Conservation (phyloP, 1,140 invertebrate species). For the Orius laevigatus region DNA sequence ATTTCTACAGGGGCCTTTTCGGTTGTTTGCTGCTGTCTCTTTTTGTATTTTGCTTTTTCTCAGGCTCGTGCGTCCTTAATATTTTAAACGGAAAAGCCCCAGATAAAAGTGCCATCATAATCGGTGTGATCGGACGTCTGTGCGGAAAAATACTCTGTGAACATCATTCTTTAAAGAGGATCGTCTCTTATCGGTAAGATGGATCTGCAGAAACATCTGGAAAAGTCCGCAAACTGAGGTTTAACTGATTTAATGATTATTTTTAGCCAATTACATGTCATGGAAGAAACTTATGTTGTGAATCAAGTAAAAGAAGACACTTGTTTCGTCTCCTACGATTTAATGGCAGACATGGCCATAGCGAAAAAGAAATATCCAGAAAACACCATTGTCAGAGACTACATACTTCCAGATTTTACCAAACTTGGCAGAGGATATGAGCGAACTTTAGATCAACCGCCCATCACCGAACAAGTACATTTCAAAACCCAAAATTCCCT, state of each 20-base stretch:
- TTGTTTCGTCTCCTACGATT: constrained; percentile 83
- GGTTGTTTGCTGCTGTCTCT: constrained; percentile 28
- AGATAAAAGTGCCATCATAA: constrained; percentile 57
- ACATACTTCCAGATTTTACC: constrained; percentile 91
- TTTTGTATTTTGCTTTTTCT: neutral
- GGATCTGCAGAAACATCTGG: no score
- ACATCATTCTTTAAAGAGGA: constrained; percentile 91
- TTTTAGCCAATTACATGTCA: constrained; percentile 80
- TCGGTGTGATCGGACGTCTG: constrained; percentile 50
- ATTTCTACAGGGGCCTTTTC: no score
- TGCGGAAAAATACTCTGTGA: constrained; percentile 97
- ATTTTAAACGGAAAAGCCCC: constrained; percentile 74
- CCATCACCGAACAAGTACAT: constrained; percentile 41
- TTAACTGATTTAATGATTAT: no score
- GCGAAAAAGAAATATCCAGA: constrained; percentile 40
- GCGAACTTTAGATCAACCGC: constrained; percentile 38
- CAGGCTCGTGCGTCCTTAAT: neutral
- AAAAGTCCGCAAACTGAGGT: no score
- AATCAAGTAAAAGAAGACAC: constrained; percentile 98
- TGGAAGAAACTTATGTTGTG: constrained; percentile 98
- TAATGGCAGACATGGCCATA: constrained; percentile 66
- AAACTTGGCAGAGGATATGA: constrained; percentile 68
- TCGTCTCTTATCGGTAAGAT: constrained; percentile 67
- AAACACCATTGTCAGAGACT: constrained; percentile 60
- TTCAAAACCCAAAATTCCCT: neutral